Evolutionary conservation across 2,888 invertebrate genomes (phyloP), one percentile per base, ranked within the genome.

Genomic region (Choreutis nemorana): DNA sequence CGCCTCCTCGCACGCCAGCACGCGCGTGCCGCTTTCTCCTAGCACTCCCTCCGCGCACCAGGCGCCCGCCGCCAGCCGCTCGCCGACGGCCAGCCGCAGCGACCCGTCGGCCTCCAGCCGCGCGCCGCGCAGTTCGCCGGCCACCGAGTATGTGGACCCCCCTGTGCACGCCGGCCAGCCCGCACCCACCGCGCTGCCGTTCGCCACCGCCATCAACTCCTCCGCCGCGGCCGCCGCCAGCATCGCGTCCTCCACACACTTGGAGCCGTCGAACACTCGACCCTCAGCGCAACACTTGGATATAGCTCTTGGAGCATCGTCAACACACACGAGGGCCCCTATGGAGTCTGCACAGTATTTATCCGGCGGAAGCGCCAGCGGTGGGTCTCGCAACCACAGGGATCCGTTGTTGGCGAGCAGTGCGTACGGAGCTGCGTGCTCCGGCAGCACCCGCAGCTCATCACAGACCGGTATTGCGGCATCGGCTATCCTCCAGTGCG

Each of bases 251-350:
- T 62, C 57, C 78, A 84, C 39, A 71, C 81, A 55, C 51, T 72
- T 49, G 62, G 75, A 32, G 47, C 68, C 54, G 81, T 84, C 55
- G 81, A 83, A 90, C 28, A 80, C 81, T 5, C 83, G 84, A 27
- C 81, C 77, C 28, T 75, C 72, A 2, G 86, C 86, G 56, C 92
- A 92, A 51, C 92, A 92, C 61, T 90, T 89, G 50, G 80, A 73
- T 21, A 48, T 70, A 14, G 42, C 45, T 48, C 51, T 52, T 30
- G 65, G 57, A 39, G 63, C 62, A 40, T 62, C 65, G 35, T 63
- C 71, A 2, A 55, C 53, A 55, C 90, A 91, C 3, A 86, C 83
- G 3, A 90, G 64, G 5, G 86, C 84, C 2, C 82, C 83, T 10
- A 75, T 75, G 20, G 81, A 68, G 54, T 91, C 91, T 23, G 86